Conservation (phyloP, 2,113 vertebrate genomes). For the Alethe castanea region DNA sequence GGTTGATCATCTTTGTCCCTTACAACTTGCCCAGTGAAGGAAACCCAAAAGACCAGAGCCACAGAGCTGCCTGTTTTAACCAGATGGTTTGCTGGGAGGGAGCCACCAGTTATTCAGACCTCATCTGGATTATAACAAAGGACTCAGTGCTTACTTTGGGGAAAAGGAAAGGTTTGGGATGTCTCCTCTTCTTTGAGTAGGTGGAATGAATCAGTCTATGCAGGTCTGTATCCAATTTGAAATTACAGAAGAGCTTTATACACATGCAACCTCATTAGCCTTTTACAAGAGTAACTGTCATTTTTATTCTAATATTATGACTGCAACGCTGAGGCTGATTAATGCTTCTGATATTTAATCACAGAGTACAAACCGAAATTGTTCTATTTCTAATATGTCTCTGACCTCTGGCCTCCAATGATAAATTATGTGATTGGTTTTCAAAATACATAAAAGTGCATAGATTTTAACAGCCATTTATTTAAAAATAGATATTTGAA, state of each 20-base stretch:
- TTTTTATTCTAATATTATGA: constrained; percentile 52
- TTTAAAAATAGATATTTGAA: background rate
- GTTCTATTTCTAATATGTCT: background rate
- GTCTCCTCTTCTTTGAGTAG: background rate
- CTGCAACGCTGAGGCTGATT: background rate
- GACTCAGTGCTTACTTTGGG: background rate
- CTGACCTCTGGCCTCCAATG: background rate
- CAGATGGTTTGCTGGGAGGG: background rate
- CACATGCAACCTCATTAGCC: constrained; percentile 28
- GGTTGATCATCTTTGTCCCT: background rate
- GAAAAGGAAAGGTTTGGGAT: background rate
- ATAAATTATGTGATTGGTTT: background rate
- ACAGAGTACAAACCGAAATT: constrained; percentile 30
- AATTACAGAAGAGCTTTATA: constrained; percentile 1
- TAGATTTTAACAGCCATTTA: background rate
- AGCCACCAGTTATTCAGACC: background rate
- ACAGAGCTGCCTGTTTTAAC: background rate
- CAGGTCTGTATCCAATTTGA: background rate
- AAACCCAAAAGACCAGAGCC: background rate
- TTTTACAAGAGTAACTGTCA: constrained; percentile 57
- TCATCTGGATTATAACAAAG: background rate
- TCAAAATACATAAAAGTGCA: background rate
- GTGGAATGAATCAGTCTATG: background rate
- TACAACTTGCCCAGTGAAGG: background rate
- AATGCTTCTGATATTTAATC: constrained; percentile 49